Conservation (phyloP, 2,113 vertebrate genomes). For the Toxostoma redivivum region DNA sequence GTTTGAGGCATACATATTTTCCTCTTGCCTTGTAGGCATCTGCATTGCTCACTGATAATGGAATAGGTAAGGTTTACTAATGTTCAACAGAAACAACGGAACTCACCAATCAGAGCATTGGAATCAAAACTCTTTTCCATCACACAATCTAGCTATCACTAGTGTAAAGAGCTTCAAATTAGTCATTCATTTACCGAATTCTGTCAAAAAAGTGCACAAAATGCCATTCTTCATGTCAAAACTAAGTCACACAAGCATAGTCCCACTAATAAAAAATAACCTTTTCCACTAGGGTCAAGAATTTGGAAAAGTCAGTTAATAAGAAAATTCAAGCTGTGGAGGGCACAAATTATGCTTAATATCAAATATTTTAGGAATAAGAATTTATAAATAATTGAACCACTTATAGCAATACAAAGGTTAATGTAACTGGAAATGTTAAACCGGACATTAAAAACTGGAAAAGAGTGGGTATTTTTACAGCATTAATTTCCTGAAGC, state of each 20-base stretch:
- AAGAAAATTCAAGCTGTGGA: neutral
- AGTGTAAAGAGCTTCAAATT: neutral
- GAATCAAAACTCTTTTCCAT: neutral
- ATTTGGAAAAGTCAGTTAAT: neutral
- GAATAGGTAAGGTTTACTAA: neutral
- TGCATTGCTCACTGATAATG: neutral
- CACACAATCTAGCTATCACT: neutral
- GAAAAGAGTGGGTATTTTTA: neutral
- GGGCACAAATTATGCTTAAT: neutral
- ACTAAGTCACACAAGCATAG: neutral
- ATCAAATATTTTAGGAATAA: neutral
- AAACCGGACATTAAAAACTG: neutral
- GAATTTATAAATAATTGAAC: slow-evolving; percentile 3
- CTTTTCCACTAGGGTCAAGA: neutral
- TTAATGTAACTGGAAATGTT: slow-evolving; percentile 34
- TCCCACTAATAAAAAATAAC: neutral
- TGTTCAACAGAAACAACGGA: neutral
- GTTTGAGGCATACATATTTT: neutral
- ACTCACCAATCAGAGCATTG: neutral
- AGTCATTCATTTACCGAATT: neutral
- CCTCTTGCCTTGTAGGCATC: neutral
- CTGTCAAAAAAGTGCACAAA: neutral
- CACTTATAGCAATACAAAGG: neutral
- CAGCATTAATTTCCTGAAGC: neutral
- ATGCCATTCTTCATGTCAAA: neutral